A percentile compares a stretch with the other conserved stretches of the same genome.
Evolutionary conservation across 2,113 vertebrate genomes (phyloP).

Genomic region (Myotis lucifugus): DNA sequence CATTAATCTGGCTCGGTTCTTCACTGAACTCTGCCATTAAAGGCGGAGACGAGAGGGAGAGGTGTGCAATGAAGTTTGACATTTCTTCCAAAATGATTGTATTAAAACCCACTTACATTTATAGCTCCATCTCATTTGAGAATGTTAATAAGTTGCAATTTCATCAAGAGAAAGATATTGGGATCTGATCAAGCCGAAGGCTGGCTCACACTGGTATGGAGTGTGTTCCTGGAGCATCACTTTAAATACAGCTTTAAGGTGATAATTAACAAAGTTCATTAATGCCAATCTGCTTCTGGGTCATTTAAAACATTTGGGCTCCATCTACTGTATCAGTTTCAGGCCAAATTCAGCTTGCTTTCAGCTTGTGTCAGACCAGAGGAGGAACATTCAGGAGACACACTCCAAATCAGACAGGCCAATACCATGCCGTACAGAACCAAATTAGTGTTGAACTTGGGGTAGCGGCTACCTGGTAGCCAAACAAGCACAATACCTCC

Average conservation of each 20-base stretch:
- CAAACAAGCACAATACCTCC: neutral
- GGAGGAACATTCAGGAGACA: neutral
- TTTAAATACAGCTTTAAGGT: constrained; percentile 77
- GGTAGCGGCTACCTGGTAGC: neutral
- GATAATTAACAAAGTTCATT: constrained; percentile 80
- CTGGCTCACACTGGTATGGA: constrained; percentile 64
- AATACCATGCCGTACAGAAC: neutral
- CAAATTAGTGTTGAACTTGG: neutral
- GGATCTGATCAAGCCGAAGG: constrained; percentile 82
- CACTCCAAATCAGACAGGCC: neutral
- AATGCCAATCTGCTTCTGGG: constrained; percentile 69
- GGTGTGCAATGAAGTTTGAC: constrained; percentile 79
- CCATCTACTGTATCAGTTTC: neutral
- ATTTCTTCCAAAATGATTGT: constrained; percentile 83
- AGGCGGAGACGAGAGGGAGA: constrained; percentile 54
- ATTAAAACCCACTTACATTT: constrained; percentile 86
- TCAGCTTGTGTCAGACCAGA: neutral
- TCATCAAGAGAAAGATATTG: constrained; percentile 82
- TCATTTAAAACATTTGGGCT: neutral
- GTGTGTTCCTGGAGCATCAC: constrained; percentile 68
- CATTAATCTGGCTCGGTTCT: constrained; percentile 79
- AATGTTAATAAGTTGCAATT: constrained; percentile 84
- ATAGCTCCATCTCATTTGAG: constrained; percentile 80
- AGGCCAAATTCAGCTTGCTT: neutral
- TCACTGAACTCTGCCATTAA: constrained; percentile 81